These are phyloP conservation scores for Pyrrhia umbra DNA, from an alignment of 2,888 invertebrate species.

Conservation along the genomic window DNA sequence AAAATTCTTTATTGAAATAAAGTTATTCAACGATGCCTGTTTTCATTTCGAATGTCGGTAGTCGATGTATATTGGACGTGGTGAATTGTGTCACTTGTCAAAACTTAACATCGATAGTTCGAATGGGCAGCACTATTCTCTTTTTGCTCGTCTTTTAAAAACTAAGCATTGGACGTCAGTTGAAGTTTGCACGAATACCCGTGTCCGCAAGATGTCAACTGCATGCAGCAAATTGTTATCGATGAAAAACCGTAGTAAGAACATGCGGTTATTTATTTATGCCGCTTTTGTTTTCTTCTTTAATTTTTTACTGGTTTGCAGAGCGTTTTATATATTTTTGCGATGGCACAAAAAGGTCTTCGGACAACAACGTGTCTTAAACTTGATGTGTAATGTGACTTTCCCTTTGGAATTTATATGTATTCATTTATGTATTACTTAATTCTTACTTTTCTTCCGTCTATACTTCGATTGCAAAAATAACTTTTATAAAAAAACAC, in stretches of 20 bases:
- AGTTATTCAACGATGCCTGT: conserved; percentile 22
- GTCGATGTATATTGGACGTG: conserved; percentile 29
- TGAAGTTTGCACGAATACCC: conserved; percentile 42
- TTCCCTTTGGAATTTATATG: conserved; percentile 8
- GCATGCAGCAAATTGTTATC: conserved; percentile 46
- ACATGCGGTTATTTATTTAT: conserved; percentile 44
- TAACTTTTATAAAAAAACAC: no score
- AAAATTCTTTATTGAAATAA: conserved; percentile 44
- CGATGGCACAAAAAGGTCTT: conserved; percentile 32
- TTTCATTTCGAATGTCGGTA: conserved; percentile 37
- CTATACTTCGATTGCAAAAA: no score
- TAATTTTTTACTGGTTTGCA: conserved; percentile 31
- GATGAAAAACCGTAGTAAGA: conserved; percentile 45
- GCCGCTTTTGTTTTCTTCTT: conserved; percentile 20
- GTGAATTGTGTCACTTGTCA: conserved; percentile 41
- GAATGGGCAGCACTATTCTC: conserved; percentile 26
- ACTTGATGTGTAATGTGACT: conserved; percentile 22
- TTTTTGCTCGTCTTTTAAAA: conserved; percentile 38
- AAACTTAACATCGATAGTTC: conserved; percentile 42
- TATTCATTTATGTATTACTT: no score
- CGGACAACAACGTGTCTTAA: conserved; percentile 26
- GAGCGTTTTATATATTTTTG: conserved; percentile 31
- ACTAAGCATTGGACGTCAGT: conserved; percentile 40
- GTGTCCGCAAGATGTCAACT: conserved; percentile 42
- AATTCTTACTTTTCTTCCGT: no score